Percentiles rank a stretch among this genome's conserved stretches.
phyloP scores from a whole-genome alignment of 2,888 invertebrate species.

The Camponotus fellah region DNA sequence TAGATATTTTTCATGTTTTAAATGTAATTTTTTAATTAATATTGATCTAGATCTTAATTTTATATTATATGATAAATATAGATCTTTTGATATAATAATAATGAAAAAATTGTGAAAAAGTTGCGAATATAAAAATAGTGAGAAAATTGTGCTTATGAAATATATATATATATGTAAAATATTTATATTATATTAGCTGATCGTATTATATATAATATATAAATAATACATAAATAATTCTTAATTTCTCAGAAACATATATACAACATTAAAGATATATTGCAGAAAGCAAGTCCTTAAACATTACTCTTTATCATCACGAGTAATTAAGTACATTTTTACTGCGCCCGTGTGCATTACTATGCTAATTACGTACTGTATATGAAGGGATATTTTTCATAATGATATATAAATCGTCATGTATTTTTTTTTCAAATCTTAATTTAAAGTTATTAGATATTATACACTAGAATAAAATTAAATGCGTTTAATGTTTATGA shows the following conservation, averaged over 20 bases:
- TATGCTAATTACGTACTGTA: background rate
- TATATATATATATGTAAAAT: background rate
- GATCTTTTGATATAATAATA: background rate
- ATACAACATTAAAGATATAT: constrained; percentile 17
- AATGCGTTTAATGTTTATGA: background rate
- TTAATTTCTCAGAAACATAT: background rate
- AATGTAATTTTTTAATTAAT: background rate
- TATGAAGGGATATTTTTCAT: background rate
- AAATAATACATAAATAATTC: background rate
- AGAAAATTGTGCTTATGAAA: background rate
- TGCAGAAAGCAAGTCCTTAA: constrained; percentile 1
- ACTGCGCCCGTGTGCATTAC: background rate
- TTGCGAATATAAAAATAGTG: background rate
- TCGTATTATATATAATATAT: too few relatives aligned
- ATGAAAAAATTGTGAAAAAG: too few relatives aligned
- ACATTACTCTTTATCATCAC: constrained; percentile 10
- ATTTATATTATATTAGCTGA: background rate
- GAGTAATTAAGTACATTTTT: constrained; percentile 13
- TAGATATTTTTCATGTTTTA: background rate
- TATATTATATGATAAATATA: background rate
- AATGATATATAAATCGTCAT: background rate
- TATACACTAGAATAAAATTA: background rate
- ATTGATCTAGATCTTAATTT: background rate
- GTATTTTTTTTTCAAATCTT: background rate
- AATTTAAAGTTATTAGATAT: background rate